These are phyloP conservation scores for Lepilemur ruficaudatus DNA, from an alignment of 2,797 vertebrate species.

Conservation along the genomic window DNA sequence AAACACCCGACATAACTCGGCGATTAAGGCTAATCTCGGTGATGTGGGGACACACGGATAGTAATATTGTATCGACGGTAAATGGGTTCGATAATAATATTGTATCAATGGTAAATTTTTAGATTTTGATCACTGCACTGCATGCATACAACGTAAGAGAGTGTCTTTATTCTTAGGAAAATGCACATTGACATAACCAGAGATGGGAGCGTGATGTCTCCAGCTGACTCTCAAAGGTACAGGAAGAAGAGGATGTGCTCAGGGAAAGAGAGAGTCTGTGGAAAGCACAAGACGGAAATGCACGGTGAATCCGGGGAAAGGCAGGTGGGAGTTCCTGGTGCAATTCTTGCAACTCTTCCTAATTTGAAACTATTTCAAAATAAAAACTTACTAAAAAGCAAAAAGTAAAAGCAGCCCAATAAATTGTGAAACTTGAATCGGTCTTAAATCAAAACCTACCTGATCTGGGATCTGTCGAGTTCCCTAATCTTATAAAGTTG, in stretches of 20 bases:
- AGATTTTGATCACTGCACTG: neutral
- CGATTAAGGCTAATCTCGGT: neutral
- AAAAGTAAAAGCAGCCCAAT: neutral
- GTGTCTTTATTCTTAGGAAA: neutral
- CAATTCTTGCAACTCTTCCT: neutral
- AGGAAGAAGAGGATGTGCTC: rapidly evolving
- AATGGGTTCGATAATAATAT: neutral
- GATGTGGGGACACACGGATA: rapidly evolving
- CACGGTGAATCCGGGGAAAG: rapidly evolving
- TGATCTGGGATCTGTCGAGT: neutral
- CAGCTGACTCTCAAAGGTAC: neutral
- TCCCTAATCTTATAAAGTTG: neutral
- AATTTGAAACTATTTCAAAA: neutral
- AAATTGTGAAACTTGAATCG: neutral
- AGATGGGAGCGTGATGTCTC: neutral
- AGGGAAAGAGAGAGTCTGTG: rapidly evolving
- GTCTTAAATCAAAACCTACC: neutral
- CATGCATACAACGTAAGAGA: too few relatives aligned
- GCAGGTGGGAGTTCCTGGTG: neutral
- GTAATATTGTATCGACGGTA: too few relatives aligned
- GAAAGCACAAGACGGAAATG: neutral
- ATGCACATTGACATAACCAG: neutral
- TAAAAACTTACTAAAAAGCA: neutral
- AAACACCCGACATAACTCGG: neutral
- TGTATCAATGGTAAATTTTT: too few relatives aligned